A percentile compares a stretch with the other conserved stretches of the same genome.
Evolutionary conservation across 2,888 invertebrate genomes (phyloP).

Genomic region (Nysson spinosus): DNA sequence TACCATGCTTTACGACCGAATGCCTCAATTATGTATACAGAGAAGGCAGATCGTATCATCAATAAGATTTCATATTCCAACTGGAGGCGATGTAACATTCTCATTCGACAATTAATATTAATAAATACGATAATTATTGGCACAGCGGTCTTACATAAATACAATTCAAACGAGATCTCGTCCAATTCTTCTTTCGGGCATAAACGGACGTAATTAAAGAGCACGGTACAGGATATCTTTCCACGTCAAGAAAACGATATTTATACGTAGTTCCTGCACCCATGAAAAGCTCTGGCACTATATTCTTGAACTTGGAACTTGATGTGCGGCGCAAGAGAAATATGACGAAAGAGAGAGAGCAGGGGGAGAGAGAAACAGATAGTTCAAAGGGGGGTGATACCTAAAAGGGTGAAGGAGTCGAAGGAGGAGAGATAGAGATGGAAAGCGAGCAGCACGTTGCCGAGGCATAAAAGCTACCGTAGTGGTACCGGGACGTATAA

Average conservation of each 20-base stretch:
- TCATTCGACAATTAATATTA: too few relatives aligned
- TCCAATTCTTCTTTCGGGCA: too few relatives aligned
- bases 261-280: conserved; percentile 28
- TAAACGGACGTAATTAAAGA: conserved; percentile 45
- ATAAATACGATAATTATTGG: too few relatives aligned
- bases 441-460: conserved; percentile 44
- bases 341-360: background rate
- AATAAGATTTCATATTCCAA: too few relatives aligned
- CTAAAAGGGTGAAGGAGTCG: too few relatives aligned
- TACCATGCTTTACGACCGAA: too few relatives aligned
- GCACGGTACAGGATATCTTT: conserved; percentile 19
- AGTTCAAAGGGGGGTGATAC: too few relatives aligned
- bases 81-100: too few relatives aligned
- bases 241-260: conserved; percentile 34
- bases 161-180: too few relatives aligned
- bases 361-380: background rate
- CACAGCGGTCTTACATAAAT: too few relatives aligned
- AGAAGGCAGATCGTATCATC: too few relatives aligned
- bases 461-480: conserved; percentile 75
- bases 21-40: too few relatives aligned
- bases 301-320: conserved; percentile 24
- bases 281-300: conserved; percentile 21
- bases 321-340: conserved; percentile 20
- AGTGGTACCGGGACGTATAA: conserved; percentile 71
- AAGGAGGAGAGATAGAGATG: conserved; percentile 7